Percentiles rank a stretch among this genome's conserved stretches.
Conservation (phyloP, 2,113 vertebrate species). For the Mormyrus iriodes region DNA sequence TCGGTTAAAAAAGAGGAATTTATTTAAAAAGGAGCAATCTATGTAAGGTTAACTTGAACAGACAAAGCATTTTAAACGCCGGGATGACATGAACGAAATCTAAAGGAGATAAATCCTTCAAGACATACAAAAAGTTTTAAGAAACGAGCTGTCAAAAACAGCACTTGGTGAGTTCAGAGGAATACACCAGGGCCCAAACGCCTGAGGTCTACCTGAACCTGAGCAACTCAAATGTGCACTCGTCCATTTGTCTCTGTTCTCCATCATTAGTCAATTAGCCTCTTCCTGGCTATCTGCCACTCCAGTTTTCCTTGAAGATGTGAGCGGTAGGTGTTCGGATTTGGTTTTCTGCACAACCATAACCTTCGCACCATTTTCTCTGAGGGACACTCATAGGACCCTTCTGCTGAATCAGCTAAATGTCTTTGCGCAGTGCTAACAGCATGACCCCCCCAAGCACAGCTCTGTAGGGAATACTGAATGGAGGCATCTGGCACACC, state of each 20-base stretch:
- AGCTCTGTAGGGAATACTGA: not conserved
- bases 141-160: not conserved
- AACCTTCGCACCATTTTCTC: not conserved
- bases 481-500: not conserved
- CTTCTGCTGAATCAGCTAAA: not conserved
- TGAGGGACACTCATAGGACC: not conserved
- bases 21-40: not conserved
- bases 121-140: not conserved
- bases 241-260: not conserved
- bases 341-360: not conserved
- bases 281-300: not conserved
- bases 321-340: not conserved
- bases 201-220: not conserved
- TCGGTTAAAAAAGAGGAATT: not conserved
- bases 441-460: not conserved
- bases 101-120: not conserved
- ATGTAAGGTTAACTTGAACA: not conserved
- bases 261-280: not conserved
- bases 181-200: not conserved
- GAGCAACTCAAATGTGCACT: not conserved
- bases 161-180: not conserved
- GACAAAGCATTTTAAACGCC: not conserved
- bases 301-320: not conserved
- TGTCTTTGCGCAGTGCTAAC: not conserved
- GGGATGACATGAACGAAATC: not conserved